phyloP scores from a whole-genome alignment of 2,888 invertebrate species.

The Beris morrisii region DNA sequence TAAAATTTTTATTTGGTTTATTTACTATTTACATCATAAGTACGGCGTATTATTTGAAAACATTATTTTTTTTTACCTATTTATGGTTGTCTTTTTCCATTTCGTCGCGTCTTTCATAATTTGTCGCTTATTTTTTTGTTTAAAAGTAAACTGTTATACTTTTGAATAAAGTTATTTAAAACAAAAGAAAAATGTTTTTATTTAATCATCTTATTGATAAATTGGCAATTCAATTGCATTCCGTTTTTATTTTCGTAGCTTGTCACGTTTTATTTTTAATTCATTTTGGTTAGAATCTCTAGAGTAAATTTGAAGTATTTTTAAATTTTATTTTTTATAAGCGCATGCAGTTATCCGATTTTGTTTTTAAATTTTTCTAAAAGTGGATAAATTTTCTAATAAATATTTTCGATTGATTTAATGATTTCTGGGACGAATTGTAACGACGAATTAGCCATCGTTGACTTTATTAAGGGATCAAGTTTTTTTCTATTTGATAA shows the following conservation, averaged over 20 bases:
- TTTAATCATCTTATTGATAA: conserved; percentile 1
- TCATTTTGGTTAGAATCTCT: neutral
- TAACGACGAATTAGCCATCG: too few relatives aligned
- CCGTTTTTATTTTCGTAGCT: conserved; percentile 13
- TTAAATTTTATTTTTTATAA: conserved; percentile 9
- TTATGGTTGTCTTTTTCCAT: neutral
- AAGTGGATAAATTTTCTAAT: conserved; percentile 23
- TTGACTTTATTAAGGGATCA: too few relatives aligned
- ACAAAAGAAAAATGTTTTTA: conserved; percentile 1
- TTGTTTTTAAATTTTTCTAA: conserved; percentile 20
- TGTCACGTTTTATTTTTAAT: conserved; percentile 13
- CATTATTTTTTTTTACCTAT: conserved; percentile 12
- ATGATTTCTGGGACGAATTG: too few relatives aligned
- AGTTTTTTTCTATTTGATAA: too few relatives aligned
- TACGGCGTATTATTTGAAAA: conserved; percentile 40
- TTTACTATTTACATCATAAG: conserved; percentile 44
- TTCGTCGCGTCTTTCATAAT: too few relatives aligned
- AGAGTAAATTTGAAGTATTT: neutral
- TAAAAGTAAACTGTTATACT: neutral
- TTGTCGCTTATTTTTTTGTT: too few relatives aligned
- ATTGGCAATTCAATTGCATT: conserved; percentile 38
- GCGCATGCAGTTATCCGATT: conserved; percentile 1
- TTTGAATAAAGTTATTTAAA: conserved; percentile 1
- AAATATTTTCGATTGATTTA: neutral
- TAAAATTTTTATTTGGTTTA: conserved; percentile 36